Conservation (phyloP, 2,113 vertebrate genomes). For the Pangasianodon gigas region DNA sequence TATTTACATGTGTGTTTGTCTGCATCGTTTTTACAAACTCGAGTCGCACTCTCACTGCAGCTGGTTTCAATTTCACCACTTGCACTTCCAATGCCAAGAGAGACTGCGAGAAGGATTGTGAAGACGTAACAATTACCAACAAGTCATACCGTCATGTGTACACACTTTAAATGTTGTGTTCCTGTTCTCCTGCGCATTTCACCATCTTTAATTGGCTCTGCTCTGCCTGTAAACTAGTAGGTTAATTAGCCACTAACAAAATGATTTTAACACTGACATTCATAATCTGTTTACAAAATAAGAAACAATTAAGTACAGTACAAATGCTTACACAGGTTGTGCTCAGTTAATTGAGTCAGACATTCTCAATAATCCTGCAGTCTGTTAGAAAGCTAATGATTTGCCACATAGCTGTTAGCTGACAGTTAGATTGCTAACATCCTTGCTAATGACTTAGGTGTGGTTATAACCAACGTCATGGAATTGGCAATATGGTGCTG, state of each 20-base stretch:
- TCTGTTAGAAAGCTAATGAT: neutral
- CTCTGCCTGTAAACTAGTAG: neutral
- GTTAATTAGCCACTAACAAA: neutral
- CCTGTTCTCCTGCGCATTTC: neutral
- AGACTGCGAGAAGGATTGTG: neutral
- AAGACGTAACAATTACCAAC: neutral
- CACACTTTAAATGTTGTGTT: neutral
- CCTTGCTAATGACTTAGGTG: slow-evolving; percentile 1
- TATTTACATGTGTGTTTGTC: neutral
- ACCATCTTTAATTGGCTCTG: neutral
- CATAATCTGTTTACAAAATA: neutral
- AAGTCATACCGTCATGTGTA: no score
- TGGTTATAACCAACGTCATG: neutral
- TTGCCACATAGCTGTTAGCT: neutral
- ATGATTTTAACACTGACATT: neutral
- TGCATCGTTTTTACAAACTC: neutral
- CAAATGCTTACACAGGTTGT: neutral
- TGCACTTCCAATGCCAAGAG: neutral
- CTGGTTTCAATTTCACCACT: neutral
- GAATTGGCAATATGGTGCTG: neutral
- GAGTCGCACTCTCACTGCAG: neutral
- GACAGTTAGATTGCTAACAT: neutral
- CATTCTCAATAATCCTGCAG: neutral
- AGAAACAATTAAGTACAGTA: neutral
- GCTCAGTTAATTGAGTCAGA: neutral